phyloP scores from a whole-genome alignment of 2,797 vertebrate genomes.

The Benthosema pterotum region DNA sequence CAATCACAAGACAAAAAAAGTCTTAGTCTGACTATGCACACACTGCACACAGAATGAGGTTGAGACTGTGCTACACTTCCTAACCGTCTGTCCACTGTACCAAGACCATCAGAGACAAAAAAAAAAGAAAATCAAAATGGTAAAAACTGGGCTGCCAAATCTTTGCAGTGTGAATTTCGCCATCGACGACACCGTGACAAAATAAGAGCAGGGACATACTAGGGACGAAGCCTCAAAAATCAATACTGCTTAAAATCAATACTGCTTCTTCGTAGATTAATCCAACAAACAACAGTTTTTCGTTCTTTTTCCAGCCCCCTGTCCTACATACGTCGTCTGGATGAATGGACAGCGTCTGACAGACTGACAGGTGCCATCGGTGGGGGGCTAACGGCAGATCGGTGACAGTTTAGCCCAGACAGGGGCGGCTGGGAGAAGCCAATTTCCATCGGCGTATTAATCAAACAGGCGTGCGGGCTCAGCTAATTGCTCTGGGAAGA shows the following conservation, averaged over 20 bases:
- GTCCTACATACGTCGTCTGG: neutral
- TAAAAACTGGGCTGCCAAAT: constrained; percentile 25
- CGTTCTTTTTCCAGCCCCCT: too few species aligned
- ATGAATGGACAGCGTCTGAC: constrained; percentile 18
- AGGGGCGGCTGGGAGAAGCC: constrained; percentile 51
- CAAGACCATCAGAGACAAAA: too few species aligned
- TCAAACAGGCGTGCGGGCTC: constrained; percentile 76
- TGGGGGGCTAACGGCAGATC: constrained; percentile 34
- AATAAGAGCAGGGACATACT: too few species aligned
- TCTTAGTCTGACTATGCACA: too few species aligned
- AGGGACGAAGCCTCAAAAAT: too few species aligned
- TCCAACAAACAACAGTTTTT: constrained; percentile 8
- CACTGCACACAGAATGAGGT: too few species aligned
- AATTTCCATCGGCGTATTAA: constrained; percentile 75
- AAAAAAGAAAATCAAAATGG: constrained; percentile 22
- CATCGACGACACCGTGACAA: too few species aligned
- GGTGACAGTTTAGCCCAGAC: constrained; percentile 21
- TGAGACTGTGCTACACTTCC: too few species aligned
- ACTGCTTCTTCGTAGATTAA: constrained; percentile 12
- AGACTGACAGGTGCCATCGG: constrained; percentile 30
- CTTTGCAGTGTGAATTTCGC: neutral
- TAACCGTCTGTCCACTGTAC: too few species aligned
- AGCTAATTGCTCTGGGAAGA: constrained; percentile 78
- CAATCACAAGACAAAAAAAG: too few species aligned
- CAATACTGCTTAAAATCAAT: too few species aligned